Evolutionary conservation across 2,113 vertebrate genomes (phyloP).

Genomic region (Ploceus nigricollis): DNA sequence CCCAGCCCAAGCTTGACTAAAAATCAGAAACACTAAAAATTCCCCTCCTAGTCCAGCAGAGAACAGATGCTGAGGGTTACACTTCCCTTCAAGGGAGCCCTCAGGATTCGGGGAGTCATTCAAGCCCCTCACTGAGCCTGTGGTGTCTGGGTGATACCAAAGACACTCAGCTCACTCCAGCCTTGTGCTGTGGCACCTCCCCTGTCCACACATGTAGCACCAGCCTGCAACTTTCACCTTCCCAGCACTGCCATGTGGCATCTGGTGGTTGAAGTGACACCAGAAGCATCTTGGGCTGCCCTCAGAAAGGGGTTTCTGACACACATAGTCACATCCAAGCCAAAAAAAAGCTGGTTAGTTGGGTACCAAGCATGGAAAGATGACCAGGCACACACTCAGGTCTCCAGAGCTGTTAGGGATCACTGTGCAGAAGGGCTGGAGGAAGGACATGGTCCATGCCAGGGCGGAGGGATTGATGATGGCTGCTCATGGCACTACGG

Average conservation of each 20-base stretch:
- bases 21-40: background rate
- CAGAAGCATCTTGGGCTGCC: background rate
- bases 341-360: background rate
- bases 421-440: background rate
- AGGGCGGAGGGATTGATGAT: rapidly evolving
- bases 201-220: background rate
- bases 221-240: background rate
- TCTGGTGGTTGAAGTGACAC: background rate
- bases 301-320: background rate
- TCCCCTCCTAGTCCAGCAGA: background rate
- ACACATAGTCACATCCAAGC: rapidly evolving
- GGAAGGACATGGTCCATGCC: background rate
- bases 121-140: background rate
- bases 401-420: background rate
- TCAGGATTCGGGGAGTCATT: background rate
- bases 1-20: background rate
- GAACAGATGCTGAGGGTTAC: rapidly evolving
- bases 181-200: background rate
- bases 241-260: background rate
- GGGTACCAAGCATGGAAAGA: background rate
- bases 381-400: background rate
- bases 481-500: background rate
- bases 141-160: background rate
- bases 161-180: background rate
- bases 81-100: background rate